Percentiles rank a stretch among this genome's conserved stretches.
These are phyloP conservation scores for Meandrina meandrites DNA, from an alignment of 92 coral and sea anemone genomes.

Conservation along the genomic window DNA sequence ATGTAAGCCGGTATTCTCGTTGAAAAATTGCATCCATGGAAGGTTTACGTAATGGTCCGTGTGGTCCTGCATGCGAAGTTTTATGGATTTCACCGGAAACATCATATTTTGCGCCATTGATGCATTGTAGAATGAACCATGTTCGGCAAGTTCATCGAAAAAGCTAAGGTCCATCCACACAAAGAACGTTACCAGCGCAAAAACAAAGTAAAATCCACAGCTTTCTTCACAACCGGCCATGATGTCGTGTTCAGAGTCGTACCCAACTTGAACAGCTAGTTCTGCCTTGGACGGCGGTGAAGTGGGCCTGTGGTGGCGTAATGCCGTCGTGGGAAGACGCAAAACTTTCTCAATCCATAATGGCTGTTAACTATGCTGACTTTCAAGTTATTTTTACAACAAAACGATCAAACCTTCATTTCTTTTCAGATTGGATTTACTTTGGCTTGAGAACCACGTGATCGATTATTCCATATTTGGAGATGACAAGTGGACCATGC, in stretches of 20 bases:
- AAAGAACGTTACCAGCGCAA: constrained; percentile 81
- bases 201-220: constrained; percentile 85
- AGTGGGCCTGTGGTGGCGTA: background rate
- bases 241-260: constrained; percentile 23
- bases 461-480: constrained; percentile 24
- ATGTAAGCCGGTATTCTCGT: constrained; percentile 73
- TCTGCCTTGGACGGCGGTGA: constrained; percentile 4
- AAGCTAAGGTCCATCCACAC: constrained; percentile 97
- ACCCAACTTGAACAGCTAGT: background rate
- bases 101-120: constrained; percentile 69
- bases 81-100: constrained; percentile 84
- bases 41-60: constrained; percentile 85
- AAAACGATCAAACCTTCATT: no score
- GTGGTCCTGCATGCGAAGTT: constrained; percentile 93
- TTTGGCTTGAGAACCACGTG: constrained; percentile 2
- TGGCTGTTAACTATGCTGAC: background rate
- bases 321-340: constrained; percentile 23
- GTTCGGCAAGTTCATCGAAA: constrained; percentile 88
- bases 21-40: constrained; percentile 80
- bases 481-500: background rate
- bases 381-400: background rate
- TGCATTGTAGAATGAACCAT: constrained; percentile 76
- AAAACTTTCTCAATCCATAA: constrained; percentile 9
- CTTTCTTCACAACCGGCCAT: constrained; percentile 93
- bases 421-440: background rate